A percentile compares a stretch with the other conserved stretches of the same genome.
Evolutionary conservation across 2,113 vertebrate species (phyloP).

Genomic region (Indicator maculatus): DNA sequence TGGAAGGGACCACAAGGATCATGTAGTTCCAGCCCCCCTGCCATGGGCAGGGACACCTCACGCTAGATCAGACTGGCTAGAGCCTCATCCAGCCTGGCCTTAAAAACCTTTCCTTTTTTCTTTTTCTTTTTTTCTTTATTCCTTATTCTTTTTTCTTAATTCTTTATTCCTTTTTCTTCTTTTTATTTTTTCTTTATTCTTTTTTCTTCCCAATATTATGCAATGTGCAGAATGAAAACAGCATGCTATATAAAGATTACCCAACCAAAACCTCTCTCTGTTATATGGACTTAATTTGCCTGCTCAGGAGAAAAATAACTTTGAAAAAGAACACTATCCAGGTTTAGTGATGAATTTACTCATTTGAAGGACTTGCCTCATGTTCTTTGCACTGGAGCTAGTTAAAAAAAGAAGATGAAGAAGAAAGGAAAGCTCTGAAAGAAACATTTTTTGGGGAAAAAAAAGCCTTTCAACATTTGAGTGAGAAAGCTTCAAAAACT

Average conservation of each 20-base stretch:
- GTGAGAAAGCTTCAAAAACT: slow-evolving; percentile 1
- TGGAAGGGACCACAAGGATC: no score
- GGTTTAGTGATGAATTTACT: slow-evolving; percentile 4
- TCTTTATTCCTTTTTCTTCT: no score
- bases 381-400: not conserved
- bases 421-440: slow-evolving; percentile 19
- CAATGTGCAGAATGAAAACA: not conserved
- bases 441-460: not conserved
- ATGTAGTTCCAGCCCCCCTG: no score
- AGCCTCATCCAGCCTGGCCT: no score
- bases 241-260: not conserved
- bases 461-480: not conserved
- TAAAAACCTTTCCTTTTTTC: no score
- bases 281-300: not conserved
- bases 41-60: no score
- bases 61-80: no score
- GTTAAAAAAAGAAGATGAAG: not conserved
- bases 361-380: slow-evolving; percentile 1
- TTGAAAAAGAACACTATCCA: not conserved
- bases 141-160: no score
- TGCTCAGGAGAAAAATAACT: not conserved
- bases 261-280: not conserved
- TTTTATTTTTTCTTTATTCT: no score
- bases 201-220: not conserved
- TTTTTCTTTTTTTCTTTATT: not conserved